Conservation (phyloP, 1,140 invertebrate species). For the Conopomorpha cramerella region DNA sequence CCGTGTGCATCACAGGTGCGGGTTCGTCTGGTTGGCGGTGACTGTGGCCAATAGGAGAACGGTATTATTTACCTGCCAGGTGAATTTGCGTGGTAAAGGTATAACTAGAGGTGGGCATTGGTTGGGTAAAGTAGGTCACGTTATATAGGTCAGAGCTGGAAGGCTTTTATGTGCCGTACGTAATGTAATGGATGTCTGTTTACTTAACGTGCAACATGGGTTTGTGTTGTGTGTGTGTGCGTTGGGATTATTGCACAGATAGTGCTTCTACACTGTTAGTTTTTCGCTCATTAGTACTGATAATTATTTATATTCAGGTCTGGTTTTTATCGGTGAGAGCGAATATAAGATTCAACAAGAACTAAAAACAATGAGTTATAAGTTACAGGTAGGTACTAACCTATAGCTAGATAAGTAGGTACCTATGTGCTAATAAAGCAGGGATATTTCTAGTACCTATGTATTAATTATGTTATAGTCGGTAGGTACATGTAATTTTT, state of each 20-base stretch:
- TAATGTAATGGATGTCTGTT: neutral
- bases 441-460: neutral
- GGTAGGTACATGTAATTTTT: neutral
- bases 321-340: no score
- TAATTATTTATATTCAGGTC: no score
- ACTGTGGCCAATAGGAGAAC: slow-evolving; percentile 14
- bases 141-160: slow-evolving; percentile 13
- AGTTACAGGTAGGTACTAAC: neutral
- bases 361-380: neutral
- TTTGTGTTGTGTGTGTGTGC: neutral
- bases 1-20: slow-evolving; percentile 3
- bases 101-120: no score
- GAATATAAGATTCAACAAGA: neutral
- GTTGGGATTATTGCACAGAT: neutral
- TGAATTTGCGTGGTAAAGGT: slow-evolving; percentile 16
- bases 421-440: neutral
- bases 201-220: neutral
- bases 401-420: neutral
- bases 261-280: no score
- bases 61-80: slow-evolving; percentile 10
- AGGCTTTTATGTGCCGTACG: slow-evolving; percentile 5
- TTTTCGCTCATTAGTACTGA: no score
- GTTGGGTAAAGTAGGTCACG: slow-evolving; percentile 19
- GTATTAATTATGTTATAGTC: neutral
- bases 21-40: slow-evolving; percentile 20